A percentile compares a stretch with the other conserved stretches of the same genome.
Conservation (phyloP, 2,888 invertebrate species). For the Chorisops tibialis region DNA sequence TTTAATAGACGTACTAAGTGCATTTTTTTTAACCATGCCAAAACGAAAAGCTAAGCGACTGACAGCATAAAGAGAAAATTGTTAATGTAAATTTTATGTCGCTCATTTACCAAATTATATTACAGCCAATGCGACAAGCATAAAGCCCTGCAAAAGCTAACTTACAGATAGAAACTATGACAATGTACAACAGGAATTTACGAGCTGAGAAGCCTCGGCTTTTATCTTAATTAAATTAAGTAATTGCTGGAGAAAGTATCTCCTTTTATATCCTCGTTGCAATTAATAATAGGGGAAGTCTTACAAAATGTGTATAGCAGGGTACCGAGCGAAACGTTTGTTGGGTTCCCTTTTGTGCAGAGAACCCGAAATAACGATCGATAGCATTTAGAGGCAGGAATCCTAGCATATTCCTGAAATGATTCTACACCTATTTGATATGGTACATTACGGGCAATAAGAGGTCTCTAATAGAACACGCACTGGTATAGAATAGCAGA, state of each 20-base stretch:
- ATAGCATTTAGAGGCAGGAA: no score
- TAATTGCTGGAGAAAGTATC: conserved; percentile 31
- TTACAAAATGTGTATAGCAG: no score
- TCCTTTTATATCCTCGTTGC: conserved; percentile 29
- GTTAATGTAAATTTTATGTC: conserved; percentile 33
- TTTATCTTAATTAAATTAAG: conserved; percentile 34
- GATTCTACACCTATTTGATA: no score
- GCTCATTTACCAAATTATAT: conserved; percentile 31
- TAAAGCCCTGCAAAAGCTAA: conserved; percentile 10
- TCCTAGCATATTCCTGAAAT: no score
- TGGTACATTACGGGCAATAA: no score
- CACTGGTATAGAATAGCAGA: no score
- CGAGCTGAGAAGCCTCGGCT: conserved; percentile 32
- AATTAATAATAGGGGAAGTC: conserved; percentile 27
- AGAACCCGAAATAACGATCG: no score
- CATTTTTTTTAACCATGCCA: no score
- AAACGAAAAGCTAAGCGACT: neutral
- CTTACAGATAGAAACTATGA: conserved; percentile 8
- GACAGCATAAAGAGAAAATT: conserved; percentile 14
- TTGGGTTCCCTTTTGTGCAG: no score
- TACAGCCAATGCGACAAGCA: conserved; percentile 27
- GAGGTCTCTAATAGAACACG: no score
- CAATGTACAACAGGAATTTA: conserved; percentile 28
- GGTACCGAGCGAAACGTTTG: no score
- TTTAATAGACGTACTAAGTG: conserved; percentile 7